These are phyloP conservation scores for Lagenorhynchus albirostris DNA, from an alignment of 2,113 vertebrate genomes.

Conservation along the genomic window DNA sequence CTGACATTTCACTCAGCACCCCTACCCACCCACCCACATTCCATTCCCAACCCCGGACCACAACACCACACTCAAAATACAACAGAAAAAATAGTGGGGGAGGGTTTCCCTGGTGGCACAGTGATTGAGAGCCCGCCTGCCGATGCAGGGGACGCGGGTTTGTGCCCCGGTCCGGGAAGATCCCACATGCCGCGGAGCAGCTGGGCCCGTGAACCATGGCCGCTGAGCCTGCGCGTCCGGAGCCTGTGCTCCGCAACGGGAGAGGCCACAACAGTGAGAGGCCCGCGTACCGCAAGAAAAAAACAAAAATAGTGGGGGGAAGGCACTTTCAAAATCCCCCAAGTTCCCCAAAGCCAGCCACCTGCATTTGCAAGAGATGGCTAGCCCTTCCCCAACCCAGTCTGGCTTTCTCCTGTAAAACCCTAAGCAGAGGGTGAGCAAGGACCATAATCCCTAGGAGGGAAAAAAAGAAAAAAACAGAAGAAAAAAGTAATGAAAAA, in stretches of 20 bases:
- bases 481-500: not conserved
- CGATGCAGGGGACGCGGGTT: too few species aligned
- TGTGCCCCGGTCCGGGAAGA: too few species aligned
- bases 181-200: too few species aligned
- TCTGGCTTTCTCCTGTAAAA: not conserved
- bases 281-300: too few species aligned
- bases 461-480: not conserved
- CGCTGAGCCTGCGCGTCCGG: too few species aligned
- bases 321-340: constrained; percentile 76
- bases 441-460: not conserved
- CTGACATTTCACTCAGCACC: not conserved
- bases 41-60: not conserved
- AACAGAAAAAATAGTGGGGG: constrained; percentile 61
- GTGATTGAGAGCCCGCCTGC: too few species aligned
- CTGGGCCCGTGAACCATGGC: too few species aligned
- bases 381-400: not conserved
- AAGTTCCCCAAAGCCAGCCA: constrained; percentile 32
- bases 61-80: constrained; percentile 63
- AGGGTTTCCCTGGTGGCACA: too few species aligned
- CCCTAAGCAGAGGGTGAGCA: not conserved
- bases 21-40: not conserved
- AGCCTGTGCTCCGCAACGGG: too few species aligned
- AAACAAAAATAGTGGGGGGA: constrained; percentile 29
- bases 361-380: not conserved
- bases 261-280: too few species aligned